Base-by-base conservation (phyloP, 2,797 vertebrate genomes). In the Sebastes kiyomatsui region DNA sequence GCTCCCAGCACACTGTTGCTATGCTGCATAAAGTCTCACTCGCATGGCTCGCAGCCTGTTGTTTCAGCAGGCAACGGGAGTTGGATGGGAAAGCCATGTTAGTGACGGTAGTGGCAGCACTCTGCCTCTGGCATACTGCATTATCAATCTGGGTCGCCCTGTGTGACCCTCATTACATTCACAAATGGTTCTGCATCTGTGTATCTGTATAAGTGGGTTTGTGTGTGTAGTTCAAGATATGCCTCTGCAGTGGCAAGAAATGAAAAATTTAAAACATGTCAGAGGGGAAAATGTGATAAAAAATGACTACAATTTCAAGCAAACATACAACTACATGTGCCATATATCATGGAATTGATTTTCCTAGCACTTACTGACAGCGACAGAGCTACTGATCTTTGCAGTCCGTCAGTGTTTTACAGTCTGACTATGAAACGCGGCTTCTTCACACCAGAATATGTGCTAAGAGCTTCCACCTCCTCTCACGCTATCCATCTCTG, bases 101-200 rank as follows among this genome's bases (percentile, higher is more conserved):
- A 88, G 78, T 80, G 81, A 87, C 62, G 81, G 81, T 30, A 33
- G 55, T 75, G 88, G 85, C 87, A 87, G 76, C 18, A 14, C 81
- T 80, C 60, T 42, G 84, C 89, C 87, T 80, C 68, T 38, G 56
- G 74, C 82, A 20, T 6, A 10, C 81, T 74, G 75, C 77, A 86
- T 90, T 90, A 89, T 85, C 83, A 90, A 90, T 89, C 67, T 89
- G 75, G 76, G 79, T 87, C 32, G 54, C 73, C 79, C 81, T 52
- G 54, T 32, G 54, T 87, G 88, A 91, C 84, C 86, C 75, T 56
- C 10, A 3, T 69, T 71, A 80, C 59, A 72, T 70, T 73, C 58
- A 69, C 67, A 73, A 67, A 81, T 54, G 74, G 42, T 67, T 81
- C 80, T 76, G n/a, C 66, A 66, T 75, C 27, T 56, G 46, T 76